phyloP scores from a whole-genome alignment of 2,888 invertebrate genomes.

The Microplitis deprimator region DNA sequence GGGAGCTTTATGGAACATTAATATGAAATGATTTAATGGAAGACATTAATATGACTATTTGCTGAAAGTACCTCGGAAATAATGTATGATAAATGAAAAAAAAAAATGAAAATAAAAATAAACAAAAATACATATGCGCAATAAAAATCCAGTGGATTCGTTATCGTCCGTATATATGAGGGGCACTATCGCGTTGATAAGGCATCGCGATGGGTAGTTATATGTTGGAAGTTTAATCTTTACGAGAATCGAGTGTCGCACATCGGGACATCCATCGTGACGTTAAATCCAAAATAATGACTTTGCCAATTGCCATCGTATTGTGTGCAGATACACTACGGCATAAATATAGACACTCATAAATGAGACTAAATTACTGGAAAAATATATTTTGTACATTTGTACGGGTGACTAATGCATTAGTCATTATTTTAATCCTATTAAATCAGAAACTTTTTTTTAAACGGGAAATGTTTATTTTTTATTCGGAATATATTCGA shows the following conservation, averaged over 20 bases:
- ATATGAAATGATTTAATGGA: not conserved
- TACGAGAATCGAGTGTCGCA: slow-evolving; percentile 34
- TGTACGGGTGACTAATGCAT: too few species aligned
- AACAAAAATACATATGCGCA: not conserved
- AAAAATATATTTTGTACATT: too few species aligned
- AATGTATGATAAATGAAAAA: not conserved
- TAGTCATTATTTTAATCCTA: too few species aligned
- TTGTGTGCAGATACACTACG: not conserved
- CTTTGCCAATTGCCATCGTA: slow-evolving; percentile 24
- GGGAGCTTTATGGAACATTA: not conserved
- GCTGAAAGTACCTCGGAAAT: not conserved
- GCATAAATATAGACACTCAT: not conserved
- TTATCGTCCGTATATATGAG: not conserved
- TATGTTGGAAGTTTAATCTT: slow-evolving; percentile 31
- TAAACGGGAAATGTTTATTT: too few species aligned
- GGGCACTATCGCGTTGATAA: slow-evolving; percentile 28
- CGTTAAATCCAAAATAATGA: slow-evolving; percentile 38
- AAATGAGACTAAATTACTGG: not conserved
- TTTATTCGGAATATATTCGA: too few species aligned
- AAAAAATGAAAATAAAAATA: not conserved
- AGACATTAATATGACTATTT: not conserved
- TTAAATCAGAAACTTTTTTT: too few species aligned
- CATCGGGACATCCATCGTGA: slow-evolving; percentile 33
- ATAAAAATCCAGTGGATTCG: not conserved
- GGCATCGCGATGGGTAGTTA: slow-evolving; percentile 33